A percentile compares a stretch with the other conserved stretches of the same genome.
phyloP scores from a whole-genome alignment of 2,797 vertebrate species.

The Chrosomus eos region DNA sequence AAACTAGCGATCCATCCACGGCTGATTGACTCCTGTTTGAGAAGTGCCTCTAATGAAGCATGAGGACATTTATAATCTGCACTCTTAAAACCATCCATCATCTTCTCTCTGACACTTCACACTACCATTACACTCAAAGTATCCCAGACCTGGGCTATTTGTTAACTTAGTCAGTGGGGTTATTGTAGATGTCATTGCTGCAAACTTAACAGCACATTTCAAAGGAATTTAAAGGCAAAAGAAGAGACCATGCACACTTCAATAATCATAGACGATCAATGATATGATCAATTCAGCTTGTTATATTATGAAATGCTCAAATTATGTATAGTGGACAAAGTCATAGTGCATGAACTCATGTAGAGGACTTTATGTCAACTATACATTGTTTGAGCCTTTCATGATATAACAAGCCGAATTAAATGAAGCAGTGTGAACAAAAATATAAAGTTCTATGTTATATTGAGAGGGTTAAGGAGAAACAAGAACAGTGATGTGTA shows the following conservation, averaged over 20 bases:
- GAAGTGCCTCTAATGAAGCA: slow-evolving; percentile 3
- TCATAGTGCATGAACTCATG: neutral
- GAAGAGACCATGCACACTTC: neutral
- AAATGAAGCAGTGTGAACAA: neutral
- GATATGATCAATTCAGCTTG: neutral
- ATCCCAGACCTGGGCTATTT: slow-evolving; percentile 9
- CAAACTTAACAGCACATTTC: too few species aligned
- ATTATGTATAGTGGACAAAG: neutral
- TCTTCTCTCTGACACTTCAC: slow-evolving; percentile 28
- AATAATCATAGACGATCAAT: neutral
- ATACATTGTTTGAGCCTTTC: neutral
- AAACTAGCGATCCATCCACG: neutral
- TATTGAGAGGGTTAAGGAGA: neutral
- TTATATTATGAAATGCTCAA: neutral
- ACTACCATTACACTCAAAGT: slow-evolving; percentile 9
- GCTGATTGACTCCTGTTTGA: slow-evolving; percentile 25
- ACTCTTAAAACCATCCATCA: slow-evolving; percentile 28
- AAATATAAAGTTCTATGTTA: neutral
- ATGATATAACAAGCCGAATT: neutral
- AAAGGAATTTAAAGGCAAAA: slow-evolving; percentile 13
- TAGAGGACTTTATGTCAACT: neutral
- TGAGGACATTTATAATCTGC: slow-evolving; percentile 12
- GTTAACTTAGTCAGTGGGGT: too few species aligned
- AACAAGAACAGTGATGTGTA: neutral
- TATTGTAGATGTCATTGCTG: too few species aligned